Conservation (phyloP, 2,888 invertebrate species). For the Scotopteryx bipunctaria region DNA sequence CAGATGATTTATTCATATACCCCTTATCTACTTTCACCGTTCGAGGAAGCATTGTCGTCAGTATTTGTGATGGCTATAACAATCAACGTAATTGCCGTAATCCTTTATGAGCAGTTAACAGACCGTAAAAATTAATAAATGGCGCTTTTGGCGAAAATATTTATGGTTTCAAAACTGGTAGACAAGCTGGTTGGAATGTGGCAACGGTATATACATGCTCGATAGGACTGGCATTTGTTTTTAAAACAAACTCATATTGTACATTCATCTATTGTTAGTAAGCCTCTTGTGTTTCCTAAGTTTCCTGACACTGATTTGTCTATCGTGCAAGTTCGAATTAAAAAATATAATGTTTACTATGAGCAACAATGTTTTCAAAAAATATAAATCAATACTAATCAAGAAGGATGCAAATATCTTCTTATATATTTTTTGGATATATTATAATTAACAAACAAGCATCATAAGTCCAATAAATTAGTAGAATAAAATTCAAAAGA, state of each 20-base stretch:
- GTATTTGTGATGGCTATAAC: conserved; percentile 61
- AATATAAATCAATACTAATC: no score
- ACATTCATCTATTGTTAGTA: no score
- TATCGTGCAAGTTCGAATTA: not conserved
- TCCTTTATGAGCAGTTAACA: conserved; percentile 41
- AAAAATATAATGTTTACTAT: no score
- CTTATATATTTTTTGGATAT: no score
- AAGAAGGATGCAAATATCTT: no score
- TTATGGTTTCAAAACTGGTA: conserved; percentile 27
- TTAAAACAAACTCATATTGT: conserved; percentile 2
- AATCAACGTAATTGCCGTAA: conserved; percentile 49
- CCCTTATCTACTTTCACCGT: conserved; percentile 64
- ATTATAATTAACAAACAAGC: no score
- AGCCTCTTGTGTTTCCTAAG: not conserved
- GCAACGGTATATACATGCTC: conserved; percentile 9
- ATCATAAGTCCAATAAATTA: no score
- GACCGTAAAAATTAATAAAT: conserved; percentile 39
- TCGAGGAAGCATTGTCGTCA: conserved; percentile 63
- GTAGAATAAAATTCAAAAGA: no score
- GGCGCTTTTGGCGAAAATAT: conserved; percentile 31
- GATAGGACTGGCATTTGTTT: no score
- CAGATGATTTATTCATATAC: conserved; percentile 71
- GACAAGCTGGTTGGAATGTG: conserved; percentile 13
- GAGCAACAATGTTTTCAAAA: no score
- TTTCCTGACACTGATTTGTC: not conserved